Evolutionary conservation across 2,888 invertebrate species (phyloP).

Genomic region (Epicampocera succincta): DNA sequence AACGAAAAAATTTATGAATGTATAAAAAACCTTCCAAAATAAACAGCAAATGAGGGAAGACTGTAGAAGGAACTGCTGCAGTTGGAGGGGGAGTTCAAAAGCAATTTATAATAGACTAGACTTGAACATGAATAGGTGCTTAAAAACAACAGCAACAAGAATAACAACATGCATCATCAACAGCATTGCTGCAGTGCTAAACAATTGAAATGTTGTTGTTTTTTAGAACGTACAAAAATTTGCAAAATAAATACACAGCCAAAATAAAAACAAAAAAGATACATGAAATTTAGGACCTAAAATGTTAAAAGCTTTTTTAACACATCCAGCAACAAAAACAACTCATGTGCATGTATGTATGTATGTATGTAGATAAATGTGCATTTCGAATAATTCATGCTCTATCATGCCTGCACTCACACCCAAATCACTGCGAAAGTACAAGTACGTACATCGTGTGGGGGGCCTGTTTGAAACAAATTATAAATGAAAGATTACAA

Average conservation of each 20-base stretch:
- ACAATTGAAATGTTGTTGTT: slow-evolving; percentile 48
- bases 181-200: slow-evolving; percentile 32
- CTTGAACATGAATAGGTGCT: slow-evolving; percentile 69
- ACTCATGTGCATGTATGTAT: slow-evolving; percentile 8
- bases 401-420: slow-evolving; percentile 10
- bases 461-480: too few species aligned
- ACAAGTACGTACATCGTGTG: too few species aligned
- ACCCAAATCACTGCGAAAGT: background rate
- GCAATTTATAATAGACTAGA: slow-evolving; percentile 64
- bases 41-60: slow-evolving; percentile 27
- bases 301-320: slow-evolving; percentile 60
- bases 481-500: too few species aligned
- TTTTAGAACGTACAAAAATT: slow-evolving; percentile 36
- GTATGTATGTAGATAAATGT: slow-evolving; percentile 2
- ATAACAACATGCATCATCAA: slow-evolving; percentile 36
- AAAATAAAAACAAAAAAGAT: slow-evolving; percentile 1
- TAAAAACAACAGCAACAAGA: slow-evolving; percentile 59
- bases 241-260: slow-evolving; percentile 33
- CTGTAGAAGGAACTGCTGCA: background rate
- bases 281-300: slow-evolving; percentile 41
- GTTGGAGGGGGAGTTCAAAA: slow-evolving; percentile 14
- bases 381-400: slow-evolving; percentile 27
- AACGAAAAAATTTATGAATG: slow-evolving; percentile 27
- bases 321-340: slow-evolving; percentile 27
- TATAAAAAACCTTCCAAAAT: slow-evolving; percentile 61